Evolutionary conservation across 2,113 vertebrate species (phyloP), one percentile per base, ranked within the genome.

Genomic region (Pandion haliaetus): DNA sequence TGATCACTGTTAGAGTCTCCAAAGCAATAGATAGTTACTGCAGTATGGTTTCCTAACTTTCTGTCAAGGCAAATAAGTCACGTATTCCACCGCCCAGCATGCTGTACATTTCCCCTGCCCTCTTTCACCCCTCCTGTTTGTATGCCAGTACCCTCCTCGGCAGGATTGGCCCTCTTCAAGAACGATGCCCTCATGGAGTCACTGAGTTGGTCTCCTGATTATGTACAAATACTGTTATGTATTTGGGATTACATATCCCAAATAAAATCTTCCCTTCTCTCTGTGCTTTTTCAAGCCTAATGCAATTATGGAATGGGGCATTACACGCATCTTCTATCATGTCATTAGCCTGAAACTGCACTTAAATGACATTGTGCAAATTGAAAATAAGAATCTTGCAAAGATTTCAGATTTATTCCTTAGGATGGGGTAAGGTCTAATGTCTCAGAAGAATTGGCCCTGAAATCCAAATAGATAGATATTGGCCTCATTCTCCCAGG

Each of bases 401-500:
- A 52, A 62, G 17, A 42, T 45, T 81, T 86, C 26, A 47, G 38
- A 55, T 63, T 74, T 81, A 45, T 66, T 52, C 42, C 38, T 70
- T 45, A n/a, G 0, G 0, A 52, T 1, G 1, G 42, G 31, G 26
- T 70, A 58, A 86, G 14, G 28, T n/a, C 10, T 47, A 42, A 55
- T 20, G 5, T 44, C n/a, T 32, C 58, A 63, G 34, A 84, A 82
- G 18, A 59, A 50, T 40, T 76, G 18, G 10, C 40, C 21, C 36
- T 79, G 34, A 84, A 91, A 59, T 74, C 26, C 47, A 28, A 19
- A 3, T 40, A 86, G 72, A 50, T 40, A 44, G 0, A 0, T 29
- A 42, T n/a, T 20, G 87, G 52, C 13, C 10, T 89, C 31, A 14
- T 42, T 71, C 73, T 71, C 38, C 18, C 63, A 84, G 61, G 44